phyloP scores from a whole-genome alignment of 2,113 vertebrate species.

The Chunga burmeisteri region DNA sequence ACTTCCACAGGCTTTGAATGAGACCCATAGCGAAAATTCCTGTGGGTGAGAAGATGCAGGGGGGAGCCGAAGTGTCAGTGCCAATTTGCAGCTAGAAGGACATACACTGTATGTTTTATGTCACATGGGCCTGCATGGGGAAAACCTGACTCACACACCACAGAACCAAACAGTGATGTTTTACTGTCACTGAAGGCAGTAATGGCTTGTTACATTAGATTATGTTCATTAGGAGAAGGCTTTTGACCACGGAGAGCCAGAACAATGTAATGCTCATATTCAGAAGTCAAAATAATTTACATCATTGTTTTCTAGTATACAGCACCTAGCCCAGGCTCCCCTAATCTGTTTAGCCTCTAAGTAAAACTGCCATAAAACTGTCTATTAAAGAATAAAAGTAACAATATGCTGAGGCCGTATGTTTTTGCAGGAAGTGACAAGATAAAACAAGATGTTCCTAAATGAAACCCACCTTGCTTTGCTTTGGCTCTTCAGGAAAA shows the following conservation, averaged over 20 bases:
- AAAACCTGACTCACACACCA: not conserved
- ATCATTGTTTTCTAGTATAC: not conserved
- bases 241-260: not conserved
- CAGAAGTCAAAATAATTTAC: not conserved
- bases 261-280: not conserved
- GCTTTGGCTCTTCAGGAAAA: not conserved
- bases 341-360: not conserved
- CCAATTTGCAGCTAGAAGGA: conserved; percentile 12
- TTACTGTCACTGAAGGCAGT: not conserved
- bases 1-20: not conserved
- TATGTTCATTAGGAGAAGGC: not conserved
- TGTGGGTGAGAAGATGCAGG: conserved; percentile 44
- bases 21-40: conserved; percentile 30
- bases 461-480: conserved; percentile 3
- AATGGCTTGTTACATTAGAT: not conserved
- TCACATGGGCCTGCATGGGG: not conserved
- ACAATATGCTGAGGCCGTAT: not conserved
- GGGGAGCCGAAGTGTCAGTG: not conserved
- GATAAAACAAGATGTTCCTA: not conserved
- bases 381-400: not conserved
- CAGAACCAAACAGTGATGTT: not conserved
- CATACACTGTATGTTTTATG: not conserved
- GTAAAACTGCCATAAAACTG: not conserved
- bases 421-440: not conserved
- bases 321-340: not conserved